Conservation (phyloP, 2,797 vertebrate genomes). For the Cuculus canorus region DNA sequence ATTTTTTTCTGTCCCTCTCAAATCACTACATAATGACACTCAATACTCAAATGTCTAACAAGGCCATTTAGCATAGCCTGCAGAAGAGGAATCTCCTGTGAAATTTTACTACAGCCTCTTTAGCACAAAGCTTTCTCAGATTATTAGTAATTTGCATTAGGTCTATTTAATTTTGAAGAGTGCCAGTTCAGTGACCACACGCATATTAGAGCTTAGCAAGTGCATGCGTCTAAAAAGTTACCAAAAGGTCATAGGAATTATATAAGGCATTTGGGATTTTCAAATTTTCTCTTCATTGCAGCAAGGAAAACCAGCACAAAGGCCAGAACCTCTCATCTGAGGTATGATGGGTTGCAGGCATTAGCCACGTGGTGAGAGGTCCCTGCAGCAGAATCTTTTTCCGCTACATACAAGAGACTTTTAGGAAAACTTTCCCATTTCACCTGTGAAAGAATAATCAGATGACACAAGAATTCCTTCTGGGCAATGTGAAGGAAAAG, state of each 20-base stretch:
- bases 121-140: conserved; percentile 60
- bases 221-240: conserved; percentile 52
- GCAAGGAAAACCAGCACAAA: background rate
- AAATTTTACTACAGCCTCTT: conserved; percentile 70
- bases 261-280: conserved; percentile 55
- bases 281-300: conserved; percentile 18
- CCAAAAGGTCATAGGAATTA: conserved; percentile 65
- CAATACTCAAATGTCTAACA: conserved; percentile 65
- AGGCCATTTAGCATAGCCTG: conserved; percentile 57
- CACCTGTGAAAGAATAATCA: background rate
- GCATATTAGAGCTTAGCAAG: conserved; percentile 43
- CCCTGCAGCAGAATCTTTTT: background rate
- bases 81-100: conserved; percentile 62
- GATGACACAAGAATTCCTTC: background rate
- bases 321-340: background rate
- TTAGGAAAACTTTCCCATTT: background rate
- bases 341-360: background rate
- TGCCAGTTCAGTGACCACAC: conserved; percentile 57
- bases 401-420: background rate
- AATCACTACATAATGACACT: conserved; percentile 65
- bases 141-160: conserved; percentile 63
- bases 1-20: conserved; percentile 65
- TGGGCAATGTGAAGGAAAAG: background rate
- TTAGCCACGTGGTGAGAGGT: rapidly evolving
- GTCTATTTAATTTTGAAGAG: conserved; percentile 66